Evolutionary conservation across 2,797 vertebrate genomes (phyloP).

Genomic region (Myioborus melanocephalus): DNA sequence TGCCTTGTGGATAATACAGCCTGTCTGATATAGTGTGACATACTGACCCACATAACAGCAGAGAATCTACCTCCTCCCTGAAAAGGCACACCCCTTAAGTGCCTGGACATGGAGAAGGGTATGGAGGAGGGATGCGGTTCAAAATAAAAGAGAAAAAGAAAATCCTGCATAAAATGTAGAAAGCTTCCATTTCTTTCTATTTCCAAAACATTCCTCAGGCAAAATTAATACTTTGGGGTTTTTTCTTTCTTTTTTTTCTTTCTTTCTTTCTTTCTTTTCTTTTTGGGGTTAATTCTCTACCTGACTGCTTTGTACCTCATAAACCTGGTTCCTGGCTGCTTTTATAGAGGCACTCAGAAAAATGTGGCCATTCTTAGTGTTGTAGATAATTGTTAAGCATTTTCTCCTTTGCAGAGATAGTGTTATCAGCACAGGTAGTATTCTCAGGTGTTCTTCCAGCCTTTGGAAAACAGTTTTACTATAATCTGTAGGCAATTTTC

Average conservation of each 20-base stretch:
- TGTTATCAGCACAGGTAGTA: slow-evolving; percentile 23
- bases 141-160: not conserved
- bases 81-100: not conserved
- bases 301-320: not conserved
- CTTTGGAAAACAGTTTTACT: slow-evolving; percentile 25
- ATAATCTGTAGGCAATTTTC: slow-evolving; percentile 45
- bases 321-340: not conserved
- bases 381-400: slow-evolving; percentile 1
- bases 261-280: too few relatives aligned
- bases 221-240: not conserved
- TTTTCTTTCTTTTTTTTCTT: too few relatives aligned
- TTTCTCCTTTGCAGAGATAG: slow-evolving; percentile 3
- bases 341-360: not conserved
- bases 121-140: not conserved
- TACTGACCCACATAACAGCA: not conserved
- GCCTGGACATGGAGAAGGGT: not conserved
- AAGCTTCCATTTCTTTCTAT: not conserved
- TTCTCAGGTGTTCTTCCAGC: slow-evolving; percentile 26
- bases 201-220: not conserved
- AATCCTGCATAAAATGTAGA: not conserved
- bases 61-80: not conserved
- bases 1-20: not conserved
- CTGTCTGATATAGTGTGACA: not conserved
- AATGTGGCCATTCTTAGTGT: not conserved
- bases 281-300: not conserved